Conservation (phyloP, 2,888 invertebrate species). For the Tortrix viridana region DNA sequence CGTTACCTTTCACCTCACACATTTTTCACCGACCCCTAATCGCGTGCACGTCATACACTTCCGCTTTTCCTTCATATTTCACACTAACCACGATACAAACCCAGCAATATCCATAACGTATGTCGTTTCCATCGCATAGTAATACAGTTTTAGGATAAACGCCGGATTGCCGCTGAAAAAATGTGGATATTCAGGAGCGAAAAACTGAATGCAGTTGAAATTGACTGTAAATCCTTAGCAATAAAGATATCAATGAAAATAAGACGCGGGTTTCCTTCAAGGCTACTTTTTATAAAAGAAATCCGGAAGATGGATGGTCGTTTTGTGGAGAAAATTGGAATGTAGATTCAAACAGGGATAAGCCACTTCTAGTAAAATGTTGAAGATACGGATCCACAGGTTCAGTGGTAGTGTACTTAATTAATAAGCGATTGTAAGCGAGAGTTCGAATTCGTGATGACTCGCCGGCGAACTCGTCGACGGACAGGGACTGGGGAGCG, state of each 20-base stretch:
- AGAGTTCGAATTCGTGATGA: no score
- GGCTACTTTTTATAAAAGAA: slow-evolving; percentile 24
- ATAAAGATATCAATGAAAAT: slow-evolving; percentile 49
- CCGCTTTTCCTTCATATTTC: slow-evolving; percentile 36
- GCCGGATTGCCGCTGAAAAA: slow-evolving; percentile 63
- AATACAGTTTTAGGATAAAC: slow-evolving; percentile 46
- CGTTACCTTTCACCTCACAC: slow-evolving; percentile 64
- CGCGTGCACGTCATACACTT: slow-evolving; percentile 51
- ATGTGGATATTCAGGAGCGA: slow-evolving; percentile 68
- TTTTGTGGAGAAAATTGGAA: slow-evolving; percentile 3
- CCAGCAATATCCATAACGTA: slow-evolving; percentile 48
- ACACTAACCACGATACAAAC: background rate
- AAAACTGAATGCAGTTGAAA: slow-evolving; percentile 65
- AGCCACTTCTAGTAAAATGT: no score
- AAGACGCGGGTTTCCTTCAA: slow-evolving; percentile 40
- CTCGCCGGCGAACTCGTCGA: no score
- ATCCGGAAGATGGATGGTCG: slow-evolving; percentile 2
- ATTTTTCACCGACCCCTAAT: slow-evolving; percentile 47
- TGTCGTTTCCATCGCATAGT: slow-evolving; percentile 50
- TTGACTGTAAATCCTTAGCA: slow-evolving; percentile 51
- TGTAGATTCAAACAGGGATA: no score
- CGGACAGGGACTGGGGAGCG: no score
- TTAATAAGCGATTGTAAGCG: no score
- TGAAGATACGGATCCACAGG: no score
- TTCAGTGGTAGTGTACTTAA: no score